phyloP scores from a whole-genome alignment of 2,888 invertebrate genomes.

The Hemistola chrysoprasaria region DNA sequence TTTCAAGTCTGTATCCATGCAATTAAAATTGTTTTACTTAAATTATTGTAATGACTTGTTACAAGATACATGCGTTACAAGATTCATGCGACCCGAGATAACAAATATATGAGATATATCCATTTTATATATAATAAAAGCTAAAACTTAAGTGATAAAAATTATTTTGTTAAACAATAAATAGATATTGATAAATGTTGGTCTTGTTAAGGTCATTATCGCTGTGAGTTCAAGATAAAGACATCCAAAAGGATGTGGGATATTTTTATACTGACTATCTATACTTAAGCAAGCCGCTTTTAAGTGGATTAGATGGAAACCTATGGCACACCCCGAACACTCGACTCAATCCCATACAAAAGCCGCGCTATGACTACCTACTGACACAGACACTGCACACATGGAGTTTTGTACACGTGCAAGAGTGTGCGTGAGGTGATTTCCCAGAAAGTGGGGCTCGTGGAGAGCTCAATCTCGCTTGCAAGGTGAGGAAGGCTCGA shows the following conservation, averaged over 20 bases:
- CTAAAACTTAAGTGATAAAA: slow-evolving; percentile 13
- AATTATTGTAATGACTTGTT: slow-evolving; percentile 23
- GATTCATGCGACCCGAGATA: slow-evolving; percentile 28
- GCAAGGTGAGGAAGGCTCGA: no score
- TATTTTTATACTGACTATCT: background rate
- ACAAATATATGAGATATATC: slow-evolving; percentile 27
- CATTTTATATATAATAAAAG: slow-evolving; percentile 14
- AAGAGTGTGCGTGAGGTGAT: no score
- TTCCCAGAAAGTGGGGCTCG: no score
- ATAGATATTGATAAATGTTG: slow-evolving; percentile 12
- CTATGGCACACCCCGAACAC: no score
- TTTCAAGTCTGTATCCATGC: slow-evolving; percentile 11
- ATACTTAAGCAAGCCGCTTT: no score
- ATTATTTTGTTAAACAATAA: slow-evolving; percentile 8
- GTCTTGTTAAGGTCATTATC: slow-evolving; percentile 19
- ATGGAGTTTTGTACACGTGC: no score
- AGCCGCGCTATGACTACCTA: no score
- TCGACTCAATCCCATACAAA: no score
- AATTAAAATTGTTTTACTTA: slow-evolving; percentile 19
- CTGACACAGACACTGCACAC: no score
- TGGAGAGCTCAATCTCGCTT: no score
- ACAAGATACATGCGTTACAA: slow-evolving; percentile 3
- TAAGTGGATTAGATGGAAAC: no score
- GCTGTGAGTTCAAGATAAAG: slow-evolving; percentile 12
- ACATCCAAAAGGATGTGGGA: slow-evolving; percentile 2